These are phyloP conservation scores for Catotricha subobsoleta DNA, from an alignment of 2,888 invertebrate species.

Conservation along the genomic window DNA sequence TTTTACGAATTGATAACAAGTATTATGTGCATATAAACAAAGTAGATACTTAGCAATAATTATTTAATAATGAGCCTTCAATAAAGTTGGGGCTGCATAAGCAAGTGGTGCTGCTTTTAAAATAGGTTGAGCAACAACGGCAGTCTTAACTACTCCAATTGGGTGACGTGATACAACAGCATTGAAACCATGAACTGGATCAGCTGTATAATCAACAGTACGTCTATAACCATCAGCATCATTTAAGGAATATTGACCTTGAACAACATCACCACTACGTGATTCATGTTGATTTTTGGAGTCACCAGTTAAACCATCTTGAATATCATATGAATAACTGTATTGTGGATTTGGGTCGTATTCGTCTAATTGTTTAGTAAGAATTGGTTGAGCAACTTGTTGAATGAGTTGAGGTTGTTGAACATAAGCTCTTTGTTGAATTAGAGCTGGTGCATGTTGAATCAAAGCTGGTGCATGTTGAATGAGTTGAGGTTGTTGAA, in stretches of 20 bases:
- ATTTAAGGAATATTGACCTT: slow-evolving; percentile 25
- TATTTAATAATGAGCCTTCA: neutral
- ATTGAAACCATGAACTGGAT: slow-evolving; percentile 25
- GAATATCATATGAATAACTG: slow-evolving; percentile 25
- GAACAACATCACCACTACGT: slow-evolving; percentile 26
- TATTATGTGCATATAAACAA: too few relatives aligned
- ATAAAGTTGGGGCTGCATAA: neutral
- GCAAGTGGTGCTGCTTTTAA: slow-evolving; percentile 2
- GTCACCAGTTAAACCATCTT: slow-evolving; percentile 23
- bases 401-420: neutral
- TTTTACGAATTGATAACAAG: too few relatives aligned
- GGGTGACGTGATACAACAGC: slow-evolving; percentile 23
- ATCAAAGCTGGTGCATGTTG: neutral
- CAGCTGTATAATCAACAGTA: slow-evolving; percentile 24
- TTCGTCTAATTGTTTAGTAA: slow-evolving; percentile 6
- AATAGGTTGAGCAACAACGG: neutral
- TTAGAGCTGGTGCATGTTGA: neutral
- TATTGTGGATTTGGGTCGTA: slow-evolving; percentile 27
- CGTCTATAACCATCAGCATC: slow-evolving; percentile 27
- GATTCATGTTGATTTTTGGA: slow-evolving; percentile 26
- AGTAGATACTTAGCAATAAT: too few relatives aligned
- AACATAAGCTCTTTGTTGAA: neutral
- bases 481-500: neutral
- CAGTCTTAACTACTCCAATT: neutral
- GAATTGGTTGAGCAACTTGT: slow-evolving; percentile 9